A percentile compares a stretch with the other conserved stretches of the same genome.
Evolutionary conservation across 2,888 invertebrate genomes (phyloP).

Genomic region (Orthosia gothica): DNA sequence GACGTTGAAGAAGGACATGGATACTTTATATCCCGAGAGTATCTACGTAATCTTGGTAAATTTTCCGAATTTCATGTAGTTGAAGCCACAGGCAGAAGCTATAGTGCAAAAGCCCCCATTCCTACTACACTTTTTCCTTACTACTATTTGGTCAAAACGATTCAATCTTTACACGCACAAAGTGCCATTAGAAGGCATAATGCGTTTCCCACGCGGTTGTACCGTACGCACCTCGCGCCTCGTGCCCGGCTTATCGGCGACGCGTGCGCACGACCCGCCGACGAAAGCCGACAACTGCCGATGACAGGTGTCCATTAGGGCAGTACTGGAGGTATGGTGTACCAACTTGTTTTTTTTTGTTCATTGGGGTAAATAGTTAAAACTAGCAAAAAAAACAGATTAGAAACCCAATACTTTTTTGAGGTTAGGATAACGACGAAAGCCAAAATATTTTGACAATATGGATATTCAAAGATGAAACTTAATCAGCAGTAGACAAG

Average conservation of each 20-base stretch:
- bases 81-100: no score
- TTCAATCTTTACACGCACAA: conserved; percentile 51
- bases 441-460: neutral
- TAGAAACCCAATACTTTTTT: neutral
- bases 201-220: conserved; percentile 73
- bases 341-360: neutral
- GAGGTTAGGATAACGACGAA: neutral
- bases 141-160: conserved; percentile 32
- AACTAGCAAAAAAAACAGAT: neutral
- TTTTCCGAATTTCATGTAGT: no score
- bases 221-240: conserved; percentile 58
- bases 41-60: no score
- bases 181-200: conserved; percentile 63
- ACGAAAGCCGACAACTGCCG: conserved; percentile 58
- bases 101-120: no score
- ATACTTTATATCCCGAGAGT: no score
- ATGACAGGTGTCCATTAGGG: conserved; percentile 70
- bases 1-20: no score
- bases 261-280: conserved; percentile 76
- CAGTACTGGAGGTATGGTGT: conserved; percentile 12
- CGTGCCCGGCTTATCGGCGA: conserved; percentile 71
- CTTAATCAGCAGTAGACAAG: neutral
- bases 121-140: neutral
- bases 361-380: neutral
- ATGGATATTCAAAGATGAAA: neutral